Conservation (phyloP, 2,888 invertebrate genomes). For the Pinctada fucata region DNA sequence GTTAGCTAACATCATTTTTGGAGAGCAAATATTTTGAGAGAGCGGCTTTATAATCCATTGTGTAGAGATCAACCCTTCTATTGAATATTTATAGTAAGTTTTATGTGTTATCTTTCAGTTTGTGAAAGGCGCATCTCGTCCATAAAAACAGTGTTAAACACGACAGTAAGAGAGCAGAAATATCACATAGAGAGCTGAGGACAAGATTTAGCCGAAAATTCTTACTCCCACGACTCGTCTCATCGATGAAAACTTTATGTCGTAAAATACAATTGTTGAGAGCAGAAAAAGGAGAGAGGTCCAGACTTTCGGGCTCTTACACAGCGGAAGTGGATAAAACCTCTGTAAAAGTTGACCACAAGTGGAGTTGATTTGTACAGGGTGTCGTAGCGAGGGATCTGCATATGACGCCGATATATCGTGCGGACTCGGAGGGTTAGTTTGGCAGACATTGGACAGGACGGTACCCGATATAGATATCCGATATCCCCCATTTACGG, state of each 20-base stretch:
- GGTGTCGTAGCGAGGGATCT: no score
- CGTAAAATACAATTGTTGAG: no score
- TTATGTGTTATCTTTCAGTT: conserved; percentile 18
- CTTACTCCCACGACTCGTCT: no score
- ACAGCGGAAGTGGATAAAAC: no score
- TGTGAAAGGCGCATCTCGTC: conserved; percentile 25
- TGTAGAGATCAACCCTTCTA: conserved; percentile 31
- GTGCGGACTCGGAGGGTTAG: not conserved
- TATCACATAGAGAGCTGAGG: no score
- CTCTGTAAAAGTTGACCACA: no score
- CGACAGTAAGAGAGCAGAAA: conserved; percentile 10
- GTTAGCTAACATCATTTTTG: not conserved
- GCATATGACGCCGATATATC: not conserved
- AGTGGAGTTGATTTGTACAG: no score
- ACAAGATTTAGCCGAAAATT: conserved; percentile 9
- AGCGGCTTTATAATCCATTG: conserved; percentile 36
- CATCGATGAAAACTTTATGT: no score
- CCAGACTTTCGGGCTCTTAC: no score
- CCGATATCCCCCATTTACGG: conserved; percentile 17
- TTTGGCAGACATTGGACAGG: conserved; percentile 8
- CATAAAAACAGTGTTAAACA: conserved; percentile 40
- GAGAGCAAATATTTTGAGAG: conserved; percentile 36
- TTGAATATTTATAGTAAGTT: conserved; percentile 30
- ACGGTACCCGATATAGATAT: conserved; percentile 8
- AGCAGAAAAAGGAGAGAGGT: no score